These are phyloP conservation scores for Callocephalon fimbriatum DNA, from an alignment of 2,113 vertebrate genomes.

Conservation along the genomic window DNA sequence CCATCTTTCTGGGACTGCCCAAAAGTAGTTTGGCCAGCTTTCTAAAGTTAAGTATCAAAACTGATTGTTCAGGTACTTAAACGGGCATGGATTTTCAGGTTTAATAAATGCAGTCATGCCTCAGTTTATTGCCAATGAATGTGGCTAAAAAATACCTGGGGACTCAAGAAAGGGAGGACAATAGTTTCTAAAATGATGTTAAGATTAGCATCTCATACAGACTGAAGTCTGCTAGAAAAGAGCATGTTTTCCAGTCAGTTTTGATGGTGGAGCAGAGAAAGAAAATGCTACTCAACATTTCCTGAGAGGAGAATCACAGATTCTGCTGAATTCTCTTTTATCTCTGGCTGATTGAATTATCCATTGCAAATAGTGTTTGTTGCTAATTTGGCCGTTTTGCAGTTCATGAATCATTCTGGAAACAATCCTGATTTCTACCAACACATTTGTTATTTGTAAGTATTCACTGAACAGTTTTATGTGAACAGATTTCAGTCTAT, in stretches of 20 bases:
- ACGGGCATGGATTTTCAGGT: background rate
- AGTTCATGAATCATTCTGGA: constrained; percentile 63
- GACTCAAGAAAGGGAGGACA: background rate
- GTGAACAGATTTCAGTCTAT: constrained; percentile 50
- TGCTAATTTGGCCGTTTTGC: constrained; percentile 59
- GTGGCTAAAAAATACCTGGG: background rate
- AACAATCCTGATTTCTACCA: constrained; percentile 50
- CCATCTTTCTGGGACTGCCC: background rate
- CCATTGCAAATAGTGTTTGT: constrained; percentile 43
- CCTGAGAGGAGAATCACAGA: background rate
- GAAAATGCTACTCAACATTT: background rate
- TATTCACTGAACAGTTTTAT: constrained; percentile 60
- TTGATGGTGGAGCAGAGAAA: background rate
- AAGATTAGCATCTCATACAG: background rate
- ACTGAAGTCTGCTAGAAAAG: background rate
- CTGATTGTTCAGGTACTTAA: background rate
- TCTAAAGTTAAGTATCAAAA: background rate
- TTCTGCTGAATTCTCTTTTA: constrained; percentile 22
- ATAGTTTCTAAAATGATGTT: background rate
- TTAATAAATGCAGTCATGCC: background rate
- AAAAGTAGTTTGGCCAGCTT: background rate
- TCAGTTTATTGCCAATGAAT: background rate
- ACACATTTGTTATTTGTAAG: constrained; percentile 58
- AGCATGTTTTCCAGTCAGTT: background rate
- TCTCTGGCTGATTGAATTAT: constrained; percentile 40